A percentile compares a stretch with the other conserved stretches of the same genome.
Evolutionary conservation across 2,888 invertebrate species (phyloP).

Genomic region (Cosmia trapezina): DNA sequence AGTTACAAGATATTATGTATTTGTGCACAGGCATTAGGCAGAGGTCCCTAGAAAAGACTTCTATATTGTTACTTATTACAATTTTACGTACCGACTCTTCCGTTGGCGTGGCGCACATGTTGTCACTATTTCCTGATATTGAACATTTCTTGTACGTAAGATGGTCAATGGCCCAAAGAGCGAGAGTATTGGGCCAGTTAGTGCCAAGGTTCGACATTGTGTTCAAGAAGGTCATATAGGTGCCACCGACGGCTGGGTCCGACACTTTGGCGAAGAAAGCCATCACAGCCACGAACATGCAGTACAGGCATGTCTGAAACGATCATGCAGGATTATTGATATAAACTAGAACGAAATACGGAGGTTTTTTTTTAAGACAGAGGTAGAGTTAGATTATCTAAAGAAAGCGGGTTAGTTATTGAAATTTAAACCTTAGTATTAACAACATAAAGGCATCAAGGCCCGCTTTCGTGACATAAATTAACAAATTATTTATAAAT

Average conservation of each 20-base stretch:
- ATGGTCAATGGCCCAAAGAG: slow-evolving; percentile 97
- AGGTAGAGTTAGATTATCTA: too few species aligned
- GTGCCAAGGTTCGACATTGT: slow-evolving; percentile 99
- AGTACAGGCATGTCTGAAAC: slow-evolving; percentile 95
- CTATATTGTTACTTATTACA: background rate
- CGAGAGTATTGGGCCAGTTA: slow-evolving; percentile 98
- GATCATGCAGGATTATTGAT: background rate
- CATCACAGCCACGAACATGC: slow-evolving; percentile 99
- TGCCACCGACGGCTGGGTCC: slow-evolving; percentile 98
- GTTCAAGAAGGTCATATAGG: slow-evolving; percentile 99
- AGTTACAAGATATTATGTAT: background rate
- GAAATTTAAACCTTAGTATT: too few species aligned
- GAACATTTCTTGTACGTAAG: slow-evolving; percentile 95
- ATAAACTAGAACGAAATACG: background rate
- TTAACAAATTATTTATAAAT: too few species aligned
- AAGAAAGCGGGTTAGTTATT: too few species aligned
- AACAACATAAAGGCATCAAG: too few species aligned
- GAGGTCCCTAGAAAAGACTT: background rate
- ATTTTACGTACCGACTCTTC: slow-evolving; percentile 91
- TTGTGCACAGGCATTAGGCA: too few species aligned
- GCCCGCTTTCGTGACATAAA: too few species aligned
- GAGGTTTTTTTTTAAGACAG: background rate
- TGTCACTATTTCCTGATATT: slow-evolving; percentile 84
- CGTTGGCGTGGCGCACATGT: slow-evolving; percentile 91
- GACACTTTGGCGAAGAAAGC: slow-evolving; percentile 99